Conservation (phyloP, 2,797 vertebrate species). For the Oophaga sylvatica region DNA sequence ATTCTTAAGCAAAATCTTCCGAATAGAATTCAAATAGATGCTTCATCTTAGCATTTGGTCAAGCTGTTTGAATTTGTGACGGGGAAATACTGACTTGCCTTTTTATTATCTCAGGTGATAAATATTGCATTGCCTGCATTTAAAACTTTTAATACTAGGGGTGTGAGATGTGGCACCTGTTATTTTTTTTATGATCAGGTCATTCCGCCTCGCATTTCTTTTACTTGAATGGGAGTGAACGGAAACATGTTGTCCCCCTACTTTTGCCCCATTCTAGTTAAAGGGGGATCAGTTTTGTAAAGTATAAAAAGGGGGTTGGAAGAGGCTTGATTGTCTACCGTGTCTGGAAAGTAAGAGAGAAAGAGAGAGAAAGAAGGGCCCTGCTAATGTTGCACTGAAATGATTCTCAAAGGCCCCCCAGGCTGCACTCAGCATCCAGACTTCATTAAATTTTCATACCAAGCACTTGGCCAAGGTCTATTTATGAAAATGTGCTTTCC, state of each 20-base stretch:
- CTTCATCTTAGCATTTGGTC: slow-evolving; percentile 61
- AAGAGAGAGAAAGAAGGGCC: slow-evolving; percentile 68
- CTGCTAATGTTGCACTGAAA: slow-evolving; percentile 87
- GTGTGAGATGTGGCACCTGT: slow-evolving; percentile 64
- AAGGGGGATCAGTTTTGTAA: slow-evolving; percentile 36
- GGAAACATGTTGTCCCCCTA: background rate
- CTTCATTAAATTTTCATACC: slow-evolving; percentile 94
- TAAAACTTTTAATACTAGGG: slow-evolving; percentile 74
- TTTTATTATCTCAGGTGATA: slow-evolving; percentile 76
- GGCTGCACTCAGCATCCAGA: slow-evolving; percentile 90
- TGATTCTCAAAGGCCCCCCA: slow-evolving; percentile 84
- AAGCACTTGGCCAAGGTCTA: slow-evolving; percentile 93
- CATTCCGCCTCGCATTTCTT: background rate
- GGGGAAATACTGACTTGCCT: slow-evolving; percentile 66
- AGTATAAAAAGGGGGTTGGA: slow-evolving; percentile 32
- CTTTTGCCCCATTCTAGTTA: slow-evolving; percentile 37
- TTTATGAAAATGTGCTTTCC: slow-evolving; percentile 95
- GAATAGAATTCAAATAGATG: slow-evolving; percentile 42
- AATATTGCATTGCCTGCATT: slow-evolving; percentile 80
- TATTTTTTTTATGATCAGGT: slow-evolving; percentile 55
- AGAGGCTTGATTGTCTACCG: slow-evolving; percentile 49
- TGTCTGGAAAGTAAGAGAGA: slow-evolving; percentile 57
- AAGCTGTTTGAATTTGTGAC: slow-evolving; percentile 67
- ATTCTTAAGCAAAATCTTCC: slow-evolving; percentile 24
- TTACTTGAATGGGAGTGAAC: background rate